Evolutionary conservation across 2,113 vertebrate species (phyloP), one percentile per base, ranked within the genome.

Genomic region (Pelodiscus sinensis): DNA sequence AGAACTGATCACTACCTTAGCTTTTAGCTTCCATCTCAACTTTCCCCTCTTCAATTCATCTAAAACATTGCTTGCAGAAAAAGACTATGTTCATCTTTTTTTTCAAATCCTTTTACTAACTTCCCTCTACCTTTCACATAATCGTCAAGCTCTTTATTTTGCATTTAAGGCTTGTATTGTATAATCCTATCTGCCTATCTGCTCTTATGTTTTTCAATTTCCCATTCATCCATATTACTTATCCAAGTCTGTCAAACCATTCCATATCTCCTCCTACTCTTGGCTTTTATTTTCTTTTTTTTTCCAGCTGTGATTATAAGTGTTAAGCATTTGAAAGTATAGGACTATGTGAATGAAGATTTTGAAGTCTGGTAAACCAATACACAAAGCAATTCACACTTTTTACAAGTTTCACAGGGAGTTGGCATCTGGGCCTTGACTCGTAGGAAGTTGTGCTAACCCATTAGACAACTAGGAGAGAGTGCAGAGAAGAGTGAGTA

Each of bases 1-100:
- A 62, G 60, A 65, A 6, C 27, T 65, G 25, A 62, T 62, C 58
- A 25, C 57, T 10, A 29, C 13, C 25, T 62, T 62, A 62, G 31
- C 31, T 65, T 65, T 25, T 13, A 29, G 24, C 25, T 12, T 62
- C 58, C 25, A 12, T 27, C 12, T 62, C 60, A 65, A 65, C 29
- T 65, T 29, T 15, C 27, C 9, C 60, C 11, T 27, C 29, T 65
- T 65, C 6, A 65, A 65, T 65, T 13, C 29, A 1, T 0, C 8
- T 9, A 0, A 35, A 38, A 38, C 51, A 1, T 0, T 29, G n/a
- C 44, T 65, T 62, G 10, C 60, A 29, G 4, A 52, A 80, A 3
- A 4, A 9, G 0, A 0, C 56, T 0, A 0, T 0, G 10, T 73
- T 25, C 57, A 65, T 50, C 3, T 79, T 25, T 44, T 44, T 51